phyloP scores from a whole-genome alignment of 2,113 vertebrate species.

The Larimichthys crocea region DNA sequence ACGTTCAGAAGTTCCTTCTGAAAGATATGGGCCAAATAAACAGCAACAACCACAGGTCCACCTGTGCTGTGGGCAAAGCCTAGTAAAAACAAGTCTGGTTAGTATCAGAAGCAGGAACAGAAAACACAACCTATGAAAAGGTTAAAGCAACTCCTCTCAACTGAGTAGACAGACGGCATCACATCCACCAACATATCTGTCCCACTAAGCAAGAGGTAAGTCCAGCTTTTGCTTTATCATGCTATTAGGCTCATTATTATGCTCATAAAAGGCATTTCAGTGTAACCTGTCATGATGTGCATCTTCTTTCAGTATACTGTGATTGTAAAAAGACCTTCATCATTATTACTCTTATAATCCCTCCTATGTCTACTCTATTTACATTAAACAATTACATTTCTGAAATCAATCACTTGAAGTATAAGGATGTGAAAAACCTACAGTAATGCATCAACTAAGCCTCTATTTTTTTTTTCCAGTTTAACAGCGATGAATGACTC shows the following conservation, averaged over 20 bases:
- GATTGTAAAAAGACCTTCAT: neutral
- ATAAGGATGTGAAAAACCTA: neutral
- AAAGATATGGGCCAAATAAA: too few relatives aligned
- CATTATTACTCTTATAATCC: neutral
- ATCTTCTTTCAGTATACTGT: neutral
- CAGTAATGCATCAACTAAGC: neutral
- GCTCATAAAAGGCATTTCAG: neutral
- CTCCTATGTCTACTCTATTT: neutral
- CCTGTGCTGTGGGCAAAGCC: neutral
- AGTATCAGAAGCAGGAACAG: conserved; percentile 12
- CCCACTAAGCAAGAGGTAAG: conserved; percentile 40
- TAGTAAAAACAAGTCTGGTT: neutral
- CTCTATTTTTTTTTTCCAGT: neutral
- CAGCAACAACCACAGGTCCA: neutral
- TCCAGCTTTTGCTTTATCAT: neutral
- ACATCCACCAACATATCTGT: neutral
- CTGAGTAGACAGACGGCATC: neutral
- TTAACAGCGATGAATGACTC: conserved; percentile 36
- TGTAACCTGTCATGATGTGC: neutral
- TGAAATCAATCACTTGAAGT: neutral
- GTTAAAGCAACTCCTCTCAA: neutral
- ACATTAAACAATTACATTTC: neutral
- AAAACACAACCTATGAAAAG: neutral
- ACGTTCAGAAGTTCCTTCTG: too few relatives aligned
- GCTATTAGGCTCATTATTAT: neutral